Conservation (phyloP, 2,797 vertebrate genomes). For the Danio kyathit region DNA sequence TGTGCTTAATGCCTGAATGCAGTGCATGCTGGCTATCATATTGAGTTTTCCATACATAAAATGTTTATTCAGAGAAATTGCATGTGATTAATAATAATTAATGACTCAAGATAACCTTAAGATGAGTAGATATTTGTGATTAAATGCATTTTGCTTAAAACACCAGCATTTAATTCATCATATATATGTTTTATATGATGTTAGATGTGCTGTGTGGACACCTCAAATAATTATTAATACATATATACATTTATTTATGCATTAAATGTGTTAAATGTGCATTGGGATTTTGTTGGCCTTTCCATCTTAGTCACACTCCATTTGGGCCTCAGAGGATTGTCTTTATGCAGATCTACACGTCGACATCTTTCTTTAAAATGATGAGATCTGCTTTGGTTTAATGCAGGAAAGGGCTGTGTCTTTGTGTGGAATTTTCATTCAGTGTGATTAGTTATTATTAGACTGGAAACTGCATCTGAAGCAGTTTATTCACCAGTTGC, state of each 20-base stretch:
- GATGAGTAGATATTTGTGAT: neutral
- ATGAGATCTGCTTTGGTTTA: slow-evolving; percentile 61
- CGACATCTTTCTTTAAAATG: slow-evolving; percentile 50
- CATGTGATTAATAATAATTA: neutral
- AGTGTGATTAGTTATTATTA: slow-evolving; percentile 92
- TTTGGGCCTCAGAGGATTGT: slow-evolving; percentile 39
- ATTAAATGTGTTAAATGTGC: neutral
- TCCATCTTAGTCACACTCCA: slow-evolving; percentile 1
- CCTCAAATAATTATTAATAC: neutral
- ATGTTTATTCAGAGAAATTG: slow-evolving; percentile 38
- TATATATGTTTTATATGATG: neutral
- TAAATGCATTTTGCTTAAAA: neutral
- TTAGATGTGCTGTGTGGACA: neutral
- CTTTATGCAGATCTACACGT: slow-evolving; percentile 1
- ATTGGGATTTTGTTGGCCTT: neutral
- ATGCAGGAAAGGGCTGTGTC: slow-evolving; percentile 63
- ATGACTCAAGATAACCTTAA: neutral
- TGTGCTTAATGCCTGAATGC: slow-evolving; percentile 6
- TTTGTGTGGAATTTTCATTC: slow-evolving; percentile 79
- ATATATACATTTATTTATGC: neutral
- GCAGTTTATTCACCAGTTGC: slow-evolving; percentile 90
- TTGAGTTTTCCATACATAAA: slow-evolving; percentile 60
- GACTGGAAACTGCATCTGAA: slow-evolving; percentile 85
- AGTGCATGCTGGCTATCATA: slow-evolving; percentile 44
- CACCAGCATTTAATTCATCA: neutral